Evolutionary conservation across 2,888 invertebrate genomes (phyloP).

Genomic region (Myopa tessellatipennis): DNA sequence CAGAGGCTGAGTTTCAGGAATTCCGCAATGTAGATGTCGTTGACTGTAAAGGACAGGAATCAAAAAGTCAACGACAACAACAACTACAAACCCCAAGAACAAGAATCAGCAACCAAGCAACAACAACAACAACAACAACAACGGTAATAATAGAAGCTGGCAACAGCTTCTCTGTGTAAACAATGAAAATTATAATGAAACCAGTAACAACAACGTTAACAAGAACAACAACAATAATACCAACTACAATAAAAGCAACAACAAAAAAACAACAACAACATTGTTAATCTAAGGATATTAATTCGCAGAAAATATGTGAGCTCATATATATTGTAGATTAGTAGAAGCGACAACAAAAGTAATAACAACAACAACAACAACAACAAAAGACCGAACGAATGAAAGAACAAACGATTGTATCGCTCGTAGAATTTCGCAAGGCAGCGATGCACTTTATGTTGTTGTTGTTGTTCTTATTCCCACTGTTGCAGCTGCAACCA

Average conservation of each 20-base stretch:
- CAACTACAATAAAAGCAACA: conserved; percentile 1
- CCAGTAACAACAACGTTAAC: conserved; percentile 35
- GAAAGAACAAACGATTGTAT: not conserved
- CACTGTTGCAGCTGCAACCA: not conserved
- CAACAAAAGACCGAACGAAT: not conserved
- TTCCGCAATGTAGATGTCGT: conserved; percentile 48
- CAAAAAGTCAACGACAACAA: conserved; percentile 4
- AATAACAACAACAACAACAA: not conserved
- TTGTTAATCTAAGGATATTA: conserved; percentile 7
- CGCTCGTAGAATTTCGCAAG: not conserved
- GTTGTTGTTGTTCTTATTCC: not conserved
- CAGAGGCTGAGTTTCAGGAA: conserved; percentile 42
- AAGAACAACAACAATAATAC: conserved; percentile 21
- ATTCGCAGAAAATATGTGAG: not conserved
- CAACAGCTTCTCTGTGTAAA: conserved; percentile 25
- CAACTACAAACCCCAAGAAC: conserved; percentile 2
- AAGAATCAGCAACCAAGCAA: not conserved
- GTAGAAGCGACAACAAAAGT: not conserved
- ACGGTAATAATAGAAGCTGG: conserved; percentile 1
- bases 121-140: not conserved
- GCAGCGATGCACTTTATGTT: not conserved
- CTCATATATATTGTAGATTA: conserved; percentile 1
- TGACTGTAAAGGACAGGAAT: conserved; percentile 33
- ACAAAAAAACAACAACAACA: conserved; percentile 17
- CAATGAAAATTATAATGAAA: conserved; percentile 36